These are phyloP conservation scores for Enteromius anoplus DNA, from an alignment of 2,797 vertebrate genomes.

Conservation along the genomic window DNA sequence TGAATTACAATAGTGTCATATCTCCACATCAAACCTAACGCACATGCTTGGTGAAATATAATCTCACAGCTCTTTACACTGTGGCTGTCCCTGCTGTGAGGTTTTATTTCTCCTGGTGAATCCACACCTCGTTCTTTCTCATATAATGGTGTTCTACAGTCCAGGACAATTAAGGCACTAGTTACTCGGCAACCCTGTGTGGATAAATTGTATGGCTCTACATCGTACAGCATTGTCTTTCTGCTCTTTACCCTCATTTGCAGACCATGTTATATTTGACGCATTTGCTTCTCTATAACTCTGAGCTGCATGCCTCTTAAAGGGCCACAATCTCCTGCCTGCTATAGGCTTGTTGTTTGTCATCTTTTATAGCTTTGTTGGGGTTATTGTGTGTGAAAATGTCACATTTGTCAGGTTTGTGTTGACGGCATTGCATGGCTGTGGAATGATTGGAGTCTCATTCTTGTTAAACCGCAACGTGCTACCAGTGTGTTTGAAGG, in stretches of 20 bases:
- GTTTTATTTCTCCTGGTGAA: conserved; percentile 38
- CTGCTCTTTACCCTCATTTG: conserved; percentile 55
- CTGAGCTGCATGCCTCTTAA: conserved; percentile 10
- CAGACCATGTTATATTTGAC: conserved; percentile 58
- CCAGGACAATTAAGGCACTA: conserved; percentile 63
- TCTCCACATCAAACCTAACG: conserved; percentile 9
- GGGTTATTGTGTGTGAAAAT: conserved; percentile 24
- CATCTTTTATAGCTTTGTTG: conserved; percentile 11
- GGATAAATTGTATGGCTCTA: conserved; percentile 56
- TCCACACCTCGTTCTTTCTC: background rate
- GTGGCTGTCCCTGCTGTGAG: background rate
- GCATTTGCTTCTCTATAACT: conserved; percentile 16
- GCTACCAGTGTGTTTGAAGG: background rate
- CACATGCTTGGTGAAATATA: conserved; percentile 13
- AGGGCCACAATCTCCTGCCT: background rate
- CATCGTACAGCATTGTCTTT: conserved; percentile 52
- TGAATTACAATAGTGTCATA: conserved; percentile 5
- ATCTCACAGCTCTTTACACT: background rate
- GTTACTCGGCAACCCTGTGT: conserved; percentile 64
- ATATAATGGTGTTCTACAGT: conserved; percentile 57
- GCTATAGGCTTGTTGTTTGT: conserved; percentile 1
- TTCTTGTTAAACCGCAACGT: conserved; percentile 4
- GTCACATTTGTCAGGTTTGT: conserved; percentile 35
- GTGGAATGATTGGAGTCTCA: background rate
- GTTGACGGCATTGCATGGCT: background rate